Conservation (phyloP, 2,113 vertebrate genomes). For the Seriola dumerili region DNA sequence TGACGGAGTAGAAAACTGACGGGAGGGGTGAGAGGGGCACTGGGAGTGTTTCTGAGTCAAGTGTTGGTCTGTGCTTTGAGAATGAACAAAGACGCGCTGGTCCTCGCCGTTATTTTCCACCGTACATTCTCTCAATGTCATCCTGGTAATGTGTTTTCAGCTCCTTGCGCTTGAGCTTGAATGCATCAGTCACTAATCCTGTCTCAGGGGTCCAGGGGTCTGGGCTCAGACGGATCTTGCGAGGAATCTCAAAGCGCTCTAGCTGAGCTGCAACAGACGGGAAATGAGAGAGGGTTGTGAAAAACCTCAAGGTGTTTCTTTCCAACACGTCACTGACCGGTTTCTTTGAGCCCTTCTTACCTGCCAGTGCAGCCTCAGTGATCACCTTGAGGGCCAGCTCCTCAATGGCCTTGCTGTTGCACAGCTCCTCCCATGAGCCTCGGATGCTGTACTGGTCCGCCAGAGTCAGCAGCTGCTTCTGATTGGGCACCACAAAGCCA, state of each 20-base stretch:
- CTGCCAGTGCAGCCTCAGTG: conserved; percentile 88
- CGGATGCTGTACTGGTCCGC: conserved; percentile 87
- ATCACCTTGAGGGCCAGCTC: conserved; percentile 91
- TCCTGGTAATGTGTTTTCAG: conserved; percentile 91
- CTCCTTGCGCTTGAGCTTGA: conserved; percentile 96
- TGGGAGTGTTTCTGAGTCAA: conserved; percentile 22
- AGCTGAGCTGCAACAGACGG: conserved; percentile 85
- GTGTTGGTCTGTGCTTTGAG: conserved; percentile 29
- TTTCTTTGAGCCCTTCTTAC: conserved; percentile 72
- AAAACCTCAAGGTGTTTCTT: neutral
- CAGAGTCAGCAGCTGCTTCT: conserved; percentile 91
- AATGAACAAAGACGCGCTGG: neutral
- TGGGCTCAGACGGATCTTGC: conserved; percentile 92
- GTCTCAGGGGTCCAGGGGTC: conserved; percentile 97
- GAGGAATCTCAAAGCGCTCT: conserved; percentile 95
- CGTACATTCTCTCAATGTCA: conserved; percentile 95
- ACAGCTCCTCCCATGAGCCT: conserved; percentile 92
- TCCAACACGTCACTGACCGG: too few species aligned
- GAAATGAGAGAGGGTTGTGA: neutral
- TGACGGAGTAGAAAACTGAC: conserved; percentile 35
- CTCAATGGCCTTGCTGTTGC: conserved; percentile 89
- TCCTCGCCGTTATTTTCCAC: conserved; percentile 80
- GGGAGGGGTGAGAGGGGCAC: conserved; percentile 19
- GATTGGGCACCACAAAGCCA: conserved; percentile 97
- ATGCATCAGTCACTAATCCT: conserved; percentile 95